Conservation (phyloP, 2,888 invertebrate species). For the Autographa pulchrina region DNA sequence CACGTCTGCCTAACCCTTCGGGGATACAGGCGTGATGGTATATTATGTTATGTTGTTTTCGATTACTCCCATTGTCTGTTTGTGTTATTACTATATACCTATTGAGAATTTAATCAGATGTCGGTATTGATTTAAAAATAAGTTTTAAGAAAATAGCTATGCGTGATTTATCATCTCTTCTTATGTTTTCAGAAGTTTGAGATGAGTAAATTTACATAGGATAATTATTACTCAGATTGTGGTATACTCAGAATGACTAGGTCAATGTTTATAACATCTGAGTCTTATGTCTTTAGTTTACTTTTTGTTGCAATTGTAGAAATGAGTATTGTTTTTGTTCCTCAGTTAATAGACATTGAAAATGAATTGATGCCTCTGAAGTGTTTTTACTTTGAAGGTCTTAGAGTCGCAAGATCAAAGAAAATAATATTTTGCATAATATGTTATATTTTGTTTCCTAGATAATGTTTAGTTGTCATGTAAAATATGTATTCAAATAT, state of each 20-base stretch:
- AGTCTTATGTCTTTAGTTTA: not conserved
- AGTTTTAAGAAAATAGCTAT: too few species aligned
- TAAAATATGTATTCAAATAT: too few species aligned
- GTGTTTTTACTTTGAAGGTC: slow-evolving; percentile 22
- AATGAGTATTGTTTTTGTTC: slow-evolving; percentile 33
- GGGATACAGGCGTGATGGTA: too few species aligned
- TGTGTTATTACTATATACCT: too few species aligned
- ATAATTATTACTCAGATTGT: not conserved
- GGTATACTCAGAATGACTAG: not conserved
- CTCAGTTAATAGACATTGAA: slow-evolving; percentile 34
- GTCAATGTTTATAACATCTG: not conserved
- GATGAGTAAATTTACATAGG: not conserved
- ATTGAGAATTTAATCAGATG: too few species aligned
- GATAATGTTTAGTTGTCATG: too few species aligned
- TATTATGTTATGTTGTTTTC: too few species aligned
- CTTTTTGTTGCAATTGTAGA: slow-evolving; percentile 35
- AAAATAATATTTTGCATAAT: not conserved
- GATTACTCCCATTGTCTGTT: too few species aligned
- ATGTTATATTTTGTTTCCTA: too few species aligned
- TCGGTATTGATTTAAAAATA: too few species aligned
- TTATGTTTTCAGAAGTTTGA: not conserved
- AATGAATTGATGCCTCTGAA: slow-evolving; percentile 24
- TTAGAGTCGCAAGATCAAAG: not conserved
- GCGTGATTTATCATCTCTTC: too few species aligned
- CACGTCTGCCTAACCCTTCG: too few species aligned